Conservation (phyloP, 2,797 vertebrate species). For the Apogon talboti region DNA sequence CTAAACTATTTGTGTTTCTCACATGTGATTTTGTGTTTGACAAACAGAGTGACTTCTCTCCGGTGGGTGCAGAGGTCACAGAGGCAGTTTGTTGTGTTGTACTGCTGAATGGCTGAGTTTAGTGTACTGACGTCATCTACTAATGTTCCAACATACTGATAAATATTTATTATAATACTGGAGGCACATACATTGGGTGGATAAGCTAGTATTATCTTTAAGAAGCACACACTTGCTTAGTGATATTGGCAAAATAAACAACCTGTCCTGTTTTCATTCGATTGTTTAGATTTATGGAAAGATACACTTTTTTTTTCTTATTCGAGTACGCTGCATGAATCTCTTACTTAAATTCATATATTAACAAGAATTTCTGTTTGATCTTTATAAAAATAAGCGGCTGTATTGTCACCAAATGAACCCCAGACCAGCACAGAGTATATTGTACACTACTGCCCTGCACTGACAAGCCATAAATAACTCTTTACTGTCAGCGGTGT, state of each 20-base stretch:
- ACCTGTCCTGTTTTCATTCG: background rate
- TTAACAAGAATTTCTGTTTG: background rate
- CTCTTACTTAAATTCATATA: conserved; percentile 11
- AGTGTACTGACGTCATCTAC: background rate
- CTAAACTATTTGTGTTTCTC: background rate
- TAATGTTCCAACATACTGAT: conserved; percentile 1
- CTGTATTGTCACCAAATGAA: conserved; percentile 3
- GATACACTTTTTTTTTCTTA: background rate
- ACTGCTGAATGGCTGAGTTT: conserved; percentile 29
- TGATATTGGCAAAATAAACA: conserved; percentile 1
- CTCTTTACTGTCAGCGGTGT: conserved; percentile 51
- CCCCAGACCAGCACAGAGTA: conserved; percentile 8
- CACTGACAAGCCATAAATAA: conserved; percentile 57
- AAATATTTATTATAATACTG: conserved; percentile 20
- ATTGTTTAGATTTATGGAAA: too few relatives aligned
- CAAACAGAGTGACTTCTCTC: background rate
- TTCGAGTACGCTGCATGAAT: conserved; percentile 20
- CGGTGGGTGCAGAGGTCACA: conserved; percentile 5
- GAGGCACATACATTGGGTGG: conserved; percentile 19
- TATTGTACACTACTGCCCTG: conserved; percentile 63
- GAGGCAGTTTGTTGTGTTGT: background rate
- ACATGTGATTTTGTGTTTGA: conserved; percentile 1
- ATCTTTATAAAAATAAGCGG: background rate
- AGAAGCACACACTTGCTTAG: background rate
- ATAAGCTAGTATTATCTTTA: conserved; percentile 19